A percentile compares a stretch with the other conserved stretches of the same genome.
phyloP scores from a whole-genome alignment of 2,888 invertebrate genomes.

The Mycalesis mineus region DNA sequence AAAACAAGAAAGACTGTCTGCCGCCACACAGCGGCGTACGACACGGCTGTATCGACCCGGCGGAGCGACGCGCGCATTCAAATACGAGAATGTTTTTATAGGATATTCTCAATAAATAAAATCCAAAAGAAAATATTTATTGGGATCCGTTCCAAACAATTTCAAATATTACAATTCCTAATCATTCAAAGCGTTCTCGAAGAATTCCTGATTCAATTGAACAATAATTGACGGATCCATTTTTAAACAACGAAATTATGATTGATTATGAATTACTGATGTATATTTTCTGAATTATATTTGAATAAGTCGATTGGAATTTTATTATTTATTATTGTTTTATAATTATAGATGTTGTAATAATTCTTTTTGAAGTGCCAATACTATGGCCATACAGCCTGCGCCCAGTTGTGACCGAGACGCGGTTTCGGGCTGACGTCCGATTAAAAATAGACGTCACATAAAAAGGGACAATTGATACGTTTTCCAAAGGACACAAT shows the following conservation, averaged over 20 bases:
- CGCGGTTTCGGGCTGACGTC: slow-evolving; percentile 64
- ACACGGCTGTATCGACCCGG: slow-evolving; percentile 71
- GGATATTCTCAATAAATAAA: slow-evolving; percentile 30
- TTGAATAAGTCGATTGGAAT: not conserved
- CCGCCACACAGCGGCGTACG: slow-evolving; percentile 62
- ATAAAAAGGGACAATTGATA: slow-evolving; percentile 43
- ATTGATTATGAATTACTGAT: not conserved
- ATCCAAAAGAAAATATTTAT: slow-evolving; percentile 14
- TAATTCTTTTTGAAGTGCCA: slow-evolving; percentile 40
- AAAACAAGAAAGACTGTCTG: slow-evolving; percentile 70
- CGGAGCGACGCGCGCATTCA: slow-evolving; percentile 67
- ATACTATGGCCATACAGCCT: slow-evolving; percentile 47
- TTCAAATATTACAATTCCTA: slow-evolving; percentile 1
- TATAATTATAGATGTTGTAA: not conserved
- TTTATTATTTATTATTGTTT: not conserved
- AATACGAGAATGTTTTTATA: slow-evolving; percentile 47
- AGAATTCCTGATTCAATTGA: not conserved
- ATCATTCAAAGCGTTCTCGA: not conserved
- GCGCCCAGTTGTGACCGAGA: slow-evolving; percentile 63
- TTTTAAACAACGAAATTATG: not conserved
- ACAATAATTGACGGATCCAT: not conserved
- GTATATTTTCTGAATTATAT: not conserved
- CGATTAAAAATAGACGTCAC: slow-evolving; percentile 40
- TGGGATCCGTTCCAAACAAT: not conserved
- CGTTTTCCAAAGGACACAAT: slow-evolving; percentile 50